Conservation (phyloP, 2,113 vertebrate species). For the Ceratotherium simum region DNA sequence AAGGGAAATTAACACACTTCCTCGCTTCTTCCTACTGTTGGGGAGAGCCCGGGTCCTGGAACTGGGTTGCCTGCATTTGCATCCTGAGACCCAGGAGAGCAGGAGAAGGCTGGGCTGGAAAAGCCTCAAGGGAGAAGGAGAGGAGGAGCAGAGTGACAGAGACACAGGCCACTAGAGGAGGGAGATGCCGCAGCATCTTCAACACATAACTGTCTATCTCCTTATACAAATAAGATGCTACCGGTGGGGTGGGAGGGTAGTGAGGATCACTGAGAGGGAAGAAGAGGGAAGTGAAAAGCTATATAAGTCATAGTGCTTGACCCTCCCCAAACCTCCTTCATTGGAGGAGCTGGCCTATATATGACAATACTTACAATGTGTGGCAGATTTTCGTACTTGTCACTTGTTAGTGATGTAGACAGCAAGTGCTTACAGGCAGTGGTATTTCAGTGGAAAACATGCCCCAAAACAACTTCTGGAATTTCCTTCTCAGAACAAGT, state of each 20-base stretch:
- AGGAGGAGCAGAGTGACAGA: too few species aligned
- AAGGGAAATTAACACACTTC: not conserved
- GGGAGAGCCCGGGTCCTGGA: not conserved
- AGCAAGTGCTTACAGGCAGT: not conserved
- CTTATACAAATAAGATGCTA: not conserved
- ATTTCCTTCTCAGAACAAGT: not conserved
- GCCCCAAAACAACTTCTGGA: not conserved
- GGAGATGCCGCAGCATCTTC: not conserved
- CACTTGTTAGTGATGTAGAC: not conserved
- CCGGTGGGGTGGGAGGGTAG: accelerated
- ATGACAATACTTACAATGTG: accelerated
- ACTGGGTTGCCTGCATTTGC: too few species aligned
- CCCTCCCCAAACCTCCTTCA: accelerated
- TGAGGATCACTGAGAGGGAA: accelerated
- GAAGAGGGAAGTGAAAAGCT: not conserved
- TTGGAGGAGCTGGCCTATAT: accelerated
- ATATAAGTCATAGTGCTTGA: not conserved
- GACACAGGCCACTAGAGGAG: not conserved
- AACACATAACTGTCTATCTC: accelerated
- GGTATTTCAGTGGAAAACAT: not conserved
- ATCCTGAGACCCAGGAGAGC: not conserved
- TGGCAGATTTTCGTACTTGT: accelerated
- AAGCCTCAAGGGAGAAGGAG: not conserved
- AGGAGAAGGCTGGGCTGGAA: not conserved
- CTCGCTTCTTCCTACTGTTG: accelerated